Evolutionary conservation across 2,888 invertebrate species (phyloP).

Genomic region (Plebejus argus): DNA sequence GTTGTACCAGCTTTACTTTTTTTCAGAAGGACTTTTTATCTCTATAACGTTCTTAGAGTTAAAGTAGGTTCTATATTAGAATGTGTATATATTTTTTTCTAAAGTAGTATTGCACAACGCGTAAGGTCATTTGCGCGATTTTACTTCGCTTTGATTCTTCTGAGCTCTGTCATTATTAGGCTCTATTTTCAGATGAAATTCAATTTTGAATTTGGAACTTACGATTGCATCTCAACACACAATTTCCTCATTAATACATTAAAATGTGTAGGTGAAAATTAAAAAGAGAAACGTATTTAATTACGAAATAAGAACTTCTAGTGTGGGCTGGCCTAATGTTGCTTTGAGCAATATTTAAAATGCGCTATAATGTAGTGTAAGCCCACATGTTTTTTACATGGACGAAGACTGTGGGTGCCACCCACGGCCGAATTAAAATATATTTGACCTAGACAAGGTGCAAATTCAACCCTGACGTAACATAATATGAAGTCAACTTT

Average conservation of each 20-base stretch:
- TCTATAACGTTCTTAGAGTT: background rate
- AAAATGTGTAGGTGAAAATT: conserved; percentile 25
- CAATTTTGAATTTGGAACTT: background rate
- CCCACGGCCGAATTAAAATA: conserved; percentile 64
- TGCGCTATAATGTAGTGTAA: conserved; percentile 40
- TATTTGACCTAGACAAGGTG: conserved; percentile 55
- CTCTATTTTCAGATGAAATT: background rate
- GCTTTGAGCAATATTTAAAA: conserved; percentile 44
- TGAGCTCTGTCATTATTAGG: background rate
- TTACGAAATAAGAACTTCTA: conserved; percentile 63
- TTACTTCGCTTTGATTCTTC: background rate
- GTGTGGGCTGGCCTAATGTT: conserved; percentile 59
- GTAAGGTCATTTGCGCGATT: background rate
- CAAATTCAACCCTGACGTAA: conserved; percentile 58
- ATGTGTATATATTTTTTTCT: too few relatives aligned
- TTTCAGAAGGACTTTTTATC: background rate
- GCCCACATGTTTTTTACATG: conserved; percentile 66
- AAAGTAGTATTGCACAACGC: too few relatives aligned
- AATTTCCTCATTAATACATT: background rate
- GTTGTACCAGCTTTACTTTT: background rate
- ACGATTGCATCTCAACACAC: background rate
- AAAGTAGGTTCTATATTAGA: background rate
- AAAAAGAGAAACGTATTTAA: conserved; percentile 45
- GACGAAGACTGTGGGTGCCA: conserved; percentile 58
- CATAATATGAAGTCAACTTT: conserved; percentile 32